Base-by-base conservation (phyloP, 23 tunicate species). In the Styela plicata region DNA sequence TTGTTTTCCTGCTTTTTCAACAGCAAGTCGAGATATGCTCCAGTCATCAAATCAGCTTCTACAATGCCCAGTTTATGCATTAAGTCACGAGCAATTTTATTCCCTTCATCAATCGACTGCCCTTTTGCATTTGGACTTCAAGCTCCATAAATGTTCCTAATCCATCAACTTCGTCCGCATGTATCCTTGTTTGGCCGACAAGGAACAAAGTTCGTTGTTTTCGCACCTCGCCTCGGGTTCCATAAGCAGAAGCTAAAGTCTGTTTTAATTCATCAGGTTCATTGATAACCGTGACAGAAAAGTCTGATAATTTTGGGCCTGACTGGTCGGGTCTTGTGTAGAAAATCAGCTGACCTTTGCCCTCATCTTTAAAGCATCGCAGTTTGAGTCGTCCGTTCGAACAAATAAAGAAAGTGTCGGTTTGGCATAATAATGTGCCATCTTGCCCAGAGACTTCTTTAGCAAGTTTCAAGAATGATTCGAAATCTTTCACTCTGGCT, bases 131-230 rank as follows among this genome's bases (percentile, higher is more conserved):
- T 22, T 25, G 26, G 16, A 89, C 95, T 69, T 93, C 98, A 1
- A 93, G 74, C 79, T 93, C 98, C 98, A 93, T 88, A 66, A 66
- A 93, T 22, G 91, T 70, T 28, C 98, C 98, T 20, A 93, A 74
- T 31, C 82, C 84, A 74, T 88, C 77, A 23, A 93, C 98, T 52
- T 82, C 69, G 33, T 93, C 98, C 2, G 84, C 87, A 69, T 93
- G 98, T 21, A 93, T 73, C 33, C 98, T 75, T 28, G 98, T 93
- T 82, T 93, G 98, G 2, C 88, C 93, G 65, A 85, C 63, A 81
- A 88, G 86, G 63, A 88, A 93, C 68, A 93, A 64, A 30, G 62
- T 75, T 57, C 98, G 68, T 70, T 63, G 63, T 73, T 93, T 93
- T 20, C 73, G 61, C 25, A 93, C 98, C 2, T 80, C 77, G 23